These are phyloP conservation scores for Henicopernis longicauda DNA, from an alignment of 2,113 vertebrate genomes.

Conservation along the genomic window DNA sequence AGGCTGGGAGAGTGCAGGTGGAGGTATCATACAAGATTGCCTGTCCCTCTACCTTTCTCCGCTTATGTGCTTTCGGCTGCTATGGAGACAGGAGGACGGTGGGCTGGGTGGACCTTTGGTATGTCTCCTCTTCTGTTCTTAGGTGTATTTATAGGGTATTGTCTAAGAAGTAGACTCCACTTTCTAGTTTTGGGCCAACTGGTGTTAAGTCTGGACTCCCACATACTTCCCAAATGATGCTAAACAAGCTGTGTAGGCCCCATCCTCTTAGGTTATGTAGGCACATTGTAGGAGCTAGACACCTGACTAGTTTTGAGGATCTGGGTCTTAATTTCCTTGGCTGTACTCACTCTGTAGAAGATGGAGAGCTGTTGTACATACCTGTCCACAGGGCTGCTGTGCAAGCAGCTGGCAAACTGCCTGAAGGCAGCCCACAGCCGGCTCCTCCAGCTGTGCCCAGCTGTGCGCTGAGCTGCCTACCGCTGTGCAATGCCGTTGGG, in stretches of 20 bases:
- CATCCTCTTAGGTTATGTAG: neutral
- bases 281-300: neutral
- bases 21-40: neutral
- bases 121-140: neutral
- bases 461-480: neutral
- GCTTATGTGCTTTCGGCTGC: neutral
- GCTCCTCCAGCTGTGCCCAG: slow-evolving; percentile 29
- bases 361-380: neutral
- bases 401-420: neutral
- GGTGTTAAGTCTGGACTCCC: neutral
- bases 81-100: neutral
- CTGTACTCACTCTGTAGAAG: neutral
- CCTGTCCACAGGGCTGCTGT: neutral
- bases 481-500: fast-evolving
- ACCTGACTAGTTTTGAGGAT: neutral
- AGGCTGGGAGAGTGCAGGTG: neutral
- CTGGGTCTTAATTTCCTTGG: neutral
- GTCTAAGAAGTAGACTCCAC: neutral
- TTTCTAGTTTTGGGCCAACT: slow-evolving; percentile 7
- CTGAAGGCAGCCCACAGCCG: neutral
- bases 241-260: neutral
- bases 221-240: neutral
- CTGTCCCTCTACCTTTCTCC: neutral
- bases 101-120: neutral
- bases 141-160: neutral